These are phyloP conservation scores for Himalopsyche anomala DNA, from an alignment of 2,888 invertebrate species.

Conservation along the genomic window DNA sequence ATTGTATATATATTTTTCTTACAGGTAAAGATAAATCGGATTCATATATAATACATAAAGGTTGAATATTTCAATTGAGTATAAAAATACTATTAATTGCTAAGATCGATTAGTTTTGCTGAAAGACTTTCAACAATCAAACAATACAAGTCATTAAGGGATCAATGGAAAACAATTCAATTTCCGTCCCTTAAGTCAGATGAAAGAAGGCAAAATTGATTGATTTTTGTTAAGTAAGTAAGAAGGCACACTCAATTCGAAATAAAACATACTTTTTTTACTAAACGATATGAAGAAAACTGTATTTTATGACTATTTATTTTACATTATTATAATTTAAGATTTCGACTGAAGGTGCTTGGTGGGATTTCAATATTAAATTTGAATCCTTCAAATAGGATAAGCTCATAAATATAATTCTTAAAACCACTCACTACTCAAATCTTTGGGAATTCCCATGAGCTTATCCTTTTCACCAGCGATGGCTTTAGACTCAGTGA, in stretches of 20 bases:
- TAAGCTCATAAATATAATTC: no score
- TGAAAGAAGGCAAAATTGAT: slow-evolving; percentile 7
- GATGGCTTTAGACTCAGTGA: no score
- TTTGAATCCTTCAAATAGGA: no score
- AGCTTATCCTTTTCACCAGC: no score
- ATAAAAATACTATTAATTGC: not conserved
- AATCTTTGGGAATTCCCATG: no score
- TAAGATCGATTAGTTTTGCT: not conserved
- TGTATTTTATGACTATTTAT: not conserved
- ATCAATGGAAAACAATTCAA: not conserved
- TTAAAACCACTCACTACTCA: no score
- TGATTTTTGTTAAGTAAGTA: not conserved
- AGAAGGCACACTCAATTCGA: not conserved
- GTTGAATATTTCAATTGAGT: not conserved
- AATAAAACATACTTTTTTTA: not conserved
- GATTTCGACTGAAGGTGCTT: no score
- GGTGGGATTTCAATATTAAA: no score
- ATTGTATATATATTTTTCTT: no score
- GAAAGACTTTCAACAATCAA: not conserved
- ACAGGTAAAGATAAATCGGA: no score
- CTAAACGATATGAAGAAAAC: not conserved
- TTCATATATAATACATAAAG: not conserved
- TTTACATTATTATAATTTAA: no score
- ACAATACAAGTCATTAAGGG: not conserved
- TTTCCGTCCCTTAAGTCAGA: not conserved